Percentiles rank a stretch among this genome's conserved stretches.
phyloP scores from a whole-genome alignment of 2,797 vertebrate species.

The Tragopan temminckii region DNA sequence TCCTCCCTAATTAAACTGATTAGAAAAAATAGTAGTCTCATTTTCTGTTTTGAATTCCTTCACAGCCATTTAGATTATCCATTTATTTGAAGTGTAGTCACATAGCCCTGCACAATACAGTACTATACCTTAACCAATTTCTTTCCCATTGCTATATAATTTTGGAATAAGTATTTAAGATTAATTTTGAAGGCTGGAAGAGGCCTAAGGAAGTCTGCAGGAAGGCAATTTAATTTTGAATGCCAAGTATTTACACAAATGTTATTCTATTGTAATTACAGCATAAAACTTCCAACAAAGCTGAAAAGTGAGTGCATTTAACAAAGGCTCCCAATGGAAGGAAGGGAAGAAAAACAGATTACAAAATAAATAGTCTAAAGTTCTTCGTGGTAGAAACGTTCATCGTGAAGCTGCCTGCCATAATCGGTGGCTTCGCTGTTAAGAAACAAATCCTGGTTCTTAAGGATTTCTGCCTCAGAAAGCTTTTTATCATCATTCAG shows the following conservation, averaged over 20 bases:
- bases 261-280: constrained; percentile 61
- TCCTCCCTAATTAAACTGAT: constrained; percentile 48
- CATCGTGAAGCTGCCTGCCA: constrained; percentile 91
- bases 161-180: constrained; percentile 37
- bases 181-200: constrained; percentile 30
- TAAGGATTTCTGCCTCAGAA: constrained; percentile 90
- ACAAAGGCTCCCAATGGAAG: constrained; percentile 22
- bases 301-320: constrained; percentile 21
- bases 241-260: constrained; percentile 64
- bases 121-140: constrained; percentile 12
- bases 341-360: constrained; percentile 2
- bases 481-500: constrained; percentile 88
- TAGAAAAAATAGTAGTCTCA: constrained; percentile 50
- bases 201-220: constrained; percentile 23
- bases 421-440: constrained; percentile 98
- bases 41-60: constrained; percentile 34
- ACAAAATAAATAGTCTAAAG: constrained; percentile 81
- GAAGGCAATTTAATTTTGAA: constrained; percentile 54
- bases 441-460: constrained; percentile 92
- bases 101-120: constrained; percentile 53
- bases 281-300: constrained; percentile 57
- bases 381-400: constrained; percentile 90
- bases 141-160: neutral
- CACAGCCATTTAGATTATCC: constrained; percentile 31
- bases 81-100: constrained; percentile 61